Percentiles rank a stretch among this genome's conserved stretches.
Evolutionary conservation across 2,888 invertebrate genomes (phyloP).

Genomic region (Ashinkailepas kermadecensis): DNA sequence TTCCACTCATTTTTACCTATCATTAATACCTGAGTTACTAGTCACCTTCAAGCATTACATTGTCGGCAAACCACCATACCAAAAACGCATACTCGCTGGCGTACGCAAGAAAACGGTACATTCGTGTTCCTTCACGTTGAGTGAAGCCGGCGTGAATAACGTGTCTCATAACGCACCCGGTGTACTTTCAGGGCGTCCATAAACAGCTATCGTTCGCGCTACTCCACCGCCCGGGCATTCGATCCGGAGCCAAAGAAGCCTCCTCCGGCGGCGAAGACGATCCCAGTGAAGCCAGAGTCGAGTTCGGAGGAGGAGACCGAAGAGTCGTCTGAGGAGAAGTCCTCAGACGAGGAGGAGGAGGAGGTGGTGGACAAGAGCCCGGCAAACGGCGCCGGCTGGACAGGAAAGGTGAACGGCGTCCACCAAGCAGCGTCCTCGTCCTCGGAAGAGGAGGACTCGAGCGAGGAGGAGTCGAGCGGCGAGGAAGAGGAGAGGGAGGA

Average conservation of each 20-base stretch:
- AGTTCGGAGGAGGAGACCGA: background rate
- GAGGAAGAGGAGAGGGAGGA: background rate
- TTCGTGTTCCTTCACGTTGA: background rate
- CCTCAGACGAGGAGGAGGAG: background rate
- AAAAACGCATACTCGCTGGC: background rate
- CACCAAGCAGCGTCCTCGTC: too few species aligned
- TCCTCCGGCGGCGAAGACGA: background rate
- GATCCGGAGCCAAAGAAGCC: background rate
- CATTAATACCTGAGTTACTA: background rate
- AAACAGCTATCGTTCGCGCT: constrained; percentile 1
- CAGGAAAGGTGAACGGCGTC: background rate
- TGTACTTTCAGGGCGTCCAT: background rate
- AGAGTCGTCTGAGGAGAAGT: background rate
- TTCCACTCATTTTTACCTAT: too few species aligned
- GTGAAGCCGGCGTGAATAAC: background rate
- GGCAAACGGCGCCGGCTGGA: background rate
- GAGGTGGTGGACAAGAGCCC: background rate
- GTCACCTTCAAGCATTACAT: background rate
- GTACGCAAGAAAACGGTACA: background rate
- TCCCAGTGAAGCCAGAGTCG: background rate
- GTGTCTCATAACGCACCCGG: background rate
- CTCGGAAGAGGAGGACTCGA: background rate
- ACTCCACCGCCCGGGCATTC: background rate
- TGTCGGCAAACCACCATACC: background rate
- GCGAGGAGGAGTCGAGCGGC: background rate